A percentile compares a stretch with the other conserved stretches of the same genome.
These are phyloP conservation scores for Lacanobia wlatinum DNA, from an alignment of 2,888 invertebrate genomes.

Conservation along the genomic window DNA sequence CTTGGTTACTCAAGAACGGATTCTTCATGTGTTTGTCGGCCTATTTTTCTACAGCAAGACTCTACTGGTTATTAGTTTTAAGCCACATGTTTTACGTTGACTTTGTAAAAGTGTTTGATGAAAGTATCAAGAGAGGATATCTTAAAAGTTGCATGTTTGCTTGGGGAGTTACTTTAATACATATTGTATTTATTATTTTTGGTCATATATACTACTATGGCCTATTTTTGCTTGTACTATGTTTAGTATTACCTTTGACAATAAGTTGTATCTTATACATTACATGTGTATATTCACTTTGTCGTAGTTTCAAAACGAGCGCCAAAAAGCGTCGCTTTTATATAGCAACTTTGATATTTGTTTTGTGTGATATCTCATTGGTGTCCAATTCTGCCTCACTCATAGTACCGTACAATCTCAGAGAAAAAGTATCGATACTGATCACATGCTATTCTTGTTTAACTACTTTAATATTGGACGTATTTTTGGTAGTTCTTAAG, in stretches of 20 bases:
- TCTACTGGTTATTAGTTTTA: not conserved
- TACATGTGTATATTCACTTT: not conserved
- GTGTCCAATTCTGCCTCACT: not conserved
- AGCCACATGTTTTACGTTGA: conserved; percentile 1
- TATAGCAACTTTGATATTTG: conserved; percentile 11
- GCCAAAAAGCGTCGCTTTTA: not conserved
- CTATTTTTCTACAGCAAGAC: not conserved
- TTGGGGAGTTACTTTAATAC: conserved; percentile 4
- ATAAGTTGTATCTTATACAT: conserved; percentile 1
- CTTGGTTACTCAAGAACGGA: not conserved
- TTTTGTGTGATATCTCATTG: not conserved
- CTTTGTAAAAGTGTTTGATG: conserved; percentile 1
- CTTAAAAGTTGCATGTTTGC: not conserved
- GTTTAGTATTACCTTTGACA: not conserved
- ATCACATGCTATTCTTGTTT: not conserved
- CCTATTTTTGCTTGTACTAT: no score
- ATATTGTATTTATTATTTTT: not conserved
- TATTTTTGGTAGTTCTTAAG: not conserved
- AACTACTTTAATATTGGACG: not conserved
- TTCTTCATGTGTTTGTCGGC: not conserved
- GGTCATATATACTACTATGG: no score
- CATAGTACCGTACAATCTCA: not conserved
- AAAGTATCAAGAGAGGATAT: not conserved
- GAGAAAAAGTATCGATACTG: not conserved
- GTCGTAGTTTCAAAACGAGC: not conserved